A percentile compares a stretch with the other conserved stretches of the same genome.
These are phyloP conservation scores for Corythoichthys intestinalis DNA, from an alignment of 2,113 vertebrate genomes.

Conservation along the genomic window DNA sequence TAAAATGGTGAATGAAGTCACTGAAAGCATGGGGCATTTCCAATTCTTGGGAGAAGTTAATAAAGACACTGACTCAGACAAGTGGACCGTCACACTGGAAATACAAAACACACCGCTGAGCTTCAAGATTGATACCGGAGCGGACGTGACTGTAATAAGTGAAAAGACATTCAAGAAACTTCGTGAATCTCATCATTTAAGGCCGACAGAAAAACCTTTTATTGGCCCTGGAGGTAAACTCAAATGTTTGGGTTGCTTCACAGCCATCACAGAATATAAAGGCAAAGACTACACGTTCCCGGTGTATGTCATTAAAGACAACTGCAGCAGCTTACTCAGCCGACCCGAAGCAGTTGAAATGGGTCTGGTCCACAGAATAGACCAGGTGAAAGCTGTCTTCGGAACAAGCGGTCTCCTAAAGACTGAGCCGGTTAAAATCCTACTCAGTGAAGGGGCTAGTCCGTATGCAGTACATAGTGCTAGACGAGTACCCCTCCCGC, in stretches of 20 bases:
- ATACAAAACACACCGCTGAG: not conserved
- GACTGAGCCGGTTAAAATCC: conserved; percentile 25
- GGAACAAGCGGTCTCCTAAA: conserved; percentile 12
- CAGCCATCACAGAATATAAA: not conserved
- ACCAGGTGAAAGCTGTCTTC: conserved; percentile 11
- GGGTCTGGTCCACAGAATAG: conserved; percentile 6
- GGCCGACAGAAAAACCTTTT: not conserved
- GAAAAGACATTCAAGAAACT: not conserved
- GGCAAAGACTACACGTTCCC: not conserved
- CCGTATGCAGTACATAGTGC: conserved; percentile 23
- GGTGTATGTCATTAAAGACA: not conserved
- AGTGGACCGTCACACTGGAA: not conserved
- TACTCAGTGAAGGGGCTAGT: conserved; percentile 12
- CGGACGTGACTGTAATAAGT: not conserved
- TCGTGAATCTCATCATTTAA: not conserved
- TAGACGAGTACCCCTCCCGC: conserved; percentile 9
- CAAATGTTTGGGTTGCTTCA: not conserved
- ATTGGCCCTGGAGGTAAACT: not conserved
- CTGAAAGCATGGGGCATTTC: not conserved
- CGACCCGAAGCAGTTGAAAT: not conserved
- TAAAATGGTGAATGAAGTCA: not conserved
- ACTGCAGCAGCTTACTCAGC: conserved; percentile 7
- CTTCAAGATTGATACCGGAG: not conserved
- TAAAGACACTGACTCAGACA: not conserved
- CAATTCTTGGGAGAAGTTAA: not conserved